Conservation (phyloP, 2,113 vertebrate genomes). For the Gallinago jamesoni region DNA sequence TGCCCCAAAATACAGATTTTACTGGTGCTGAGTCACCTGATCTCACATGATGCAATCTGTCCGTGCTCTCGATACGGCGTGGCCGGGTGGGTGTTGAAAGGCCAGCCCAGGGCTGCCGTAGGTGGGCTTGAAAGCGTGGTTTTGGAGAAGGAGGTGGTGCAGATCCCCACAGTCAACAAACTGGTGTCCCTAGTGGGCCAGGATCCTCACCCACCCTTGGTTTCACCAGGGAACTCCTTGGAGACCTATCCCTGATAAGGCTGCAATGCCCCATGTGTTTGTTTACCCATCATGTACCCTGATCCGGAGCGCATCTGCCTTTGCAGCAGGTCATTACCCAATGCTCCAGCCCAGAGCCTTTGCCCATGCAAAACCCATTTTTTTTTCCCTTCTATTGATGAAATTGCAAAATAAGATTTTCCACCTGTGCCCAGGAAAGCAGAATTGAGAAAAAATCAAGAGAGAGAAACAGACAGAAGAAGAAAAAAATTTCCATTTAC, state of each 20-base stretch:
- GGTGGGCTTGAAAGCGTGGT: not conserved
- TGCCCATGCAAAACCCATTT: not conserved
- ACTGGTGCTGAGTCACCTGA: not conserved
- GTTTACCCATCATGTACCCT: accelerated
- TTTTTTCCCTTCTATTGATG: not conserved
- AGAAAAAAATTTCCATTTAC: not conserved
- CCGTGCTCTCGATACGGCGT: accelerated
- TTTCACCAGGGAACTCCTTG: not conserved
- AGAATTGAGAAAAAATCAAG: not conserved
- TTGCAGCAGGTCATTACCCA: not conserved
- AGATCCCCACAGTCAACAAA: not conserved
- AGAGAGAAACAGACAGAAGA: not conserved
- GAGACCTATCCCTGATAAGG: not conserved
- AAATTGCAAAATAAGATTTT: not conserved
- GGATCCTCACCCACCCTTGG: not conserved
- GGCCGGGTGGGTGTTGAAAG: accelerated
- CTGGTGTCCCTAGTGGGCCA: not conserved
- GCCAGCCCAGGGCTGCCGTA: not conserved
- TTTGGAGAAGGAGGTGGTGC: not conserved
- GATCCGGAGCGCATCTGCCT: not conserved
- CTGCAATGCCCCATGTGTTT: not conserved
- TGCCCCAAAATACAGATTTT: not conserved
- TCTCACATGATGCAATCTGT: not conserved
- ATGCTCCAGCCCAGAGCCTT: not conserved
- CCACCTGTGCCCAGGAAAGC: not conserved